These are phyloP conservation scores for Venustaconcha ellipsiformis DNA, from an alignment of 1,140 invertebrate species.

Conservation along the genomic window DNA sequence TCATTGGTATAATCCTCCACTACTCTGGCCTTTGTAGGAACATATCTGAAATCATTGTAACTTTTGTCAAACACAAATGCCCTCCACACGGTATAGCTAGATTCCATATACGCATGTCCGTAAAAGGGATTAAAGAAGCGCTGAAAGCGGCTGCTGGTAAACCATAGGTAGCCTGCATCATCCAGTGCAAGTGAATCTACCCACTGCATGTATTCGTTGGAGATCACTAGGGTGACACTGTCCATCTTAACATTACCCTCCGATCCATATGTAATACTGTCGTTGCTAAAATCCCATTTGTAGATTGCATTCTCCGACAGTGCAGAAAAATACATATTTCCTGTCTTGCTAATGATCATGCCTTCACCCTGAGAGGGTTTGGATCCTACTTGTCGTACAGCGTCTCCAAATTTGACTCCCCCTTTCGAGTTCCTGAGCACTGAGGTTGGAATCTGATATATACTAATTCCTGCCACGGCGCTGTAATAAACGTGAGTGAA, in stretches of 20 bases:
- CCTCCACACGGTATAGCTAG: too few species aligned
- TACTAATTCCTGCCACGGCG: constrained; percentile 26
- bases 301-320: constrained; percentile 34
- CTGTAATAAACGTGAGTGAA: constrained; percentile 43
- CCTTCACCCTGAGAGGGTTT: constrained; percentile 32
- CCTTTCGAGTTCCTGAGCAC: constrained; percentile 12
- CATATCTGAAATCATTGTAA: too few species aligned
- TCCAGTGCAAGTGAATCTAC: constrained; percentile 39
- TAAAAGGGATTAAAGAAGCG: constrained; percentile 12
- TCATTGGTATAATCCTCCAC: too few species aligned
- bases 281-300: constrained; percentile 31
- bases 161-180: constrained; percentile 40
- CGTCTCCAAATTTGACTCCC: constrained; percentile 12
- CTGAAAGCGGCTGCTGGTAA: constrained; percentile 37
- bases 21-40: too few species aligned
- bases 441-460: constrained; percentile 35
- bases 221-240: constrained; percentile 15
- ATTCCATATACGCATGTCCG: too few species aligned
- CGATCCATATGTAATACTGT: constrained; percentile 23
- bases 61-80: too few species aligned
- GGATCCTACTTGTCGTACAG: constrained; percentile 33
- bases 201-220: constrained; percentile 38
- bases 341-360: constrained; percentile 33
- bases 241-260: constrained; percentile 32
- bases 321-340: constrained; percentile 34